These are phyloP conservation scores for Clinocottus analis DNA, from an alignment of 2,113 vertebrate species.

Conservation along the genomic window DNA sequence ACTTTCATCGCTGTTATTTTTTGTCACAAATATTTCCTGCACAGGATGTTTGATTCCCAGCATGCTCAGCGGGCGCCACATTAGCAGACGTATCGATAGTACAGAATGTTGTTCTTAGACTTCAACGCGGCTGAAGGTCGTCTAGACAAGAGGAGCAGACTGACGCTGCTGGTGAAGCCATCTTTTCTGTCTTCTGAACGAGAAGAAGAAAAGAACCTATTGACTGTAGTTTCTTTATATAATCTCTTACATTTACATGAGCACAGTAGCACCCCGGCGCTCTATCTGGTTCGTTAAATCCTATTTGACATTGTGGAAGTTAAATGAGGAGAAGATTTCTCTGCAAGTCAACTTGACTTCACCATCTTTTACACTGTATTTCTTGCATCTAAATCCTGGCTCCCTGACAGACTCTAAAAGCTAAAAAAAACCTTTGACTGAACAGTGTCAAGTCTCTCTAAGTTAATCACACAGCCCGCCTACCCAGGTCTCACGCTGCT, in stretches of 20 bases:
- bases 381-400: neutral
- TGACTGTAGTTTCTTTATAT: neutral
- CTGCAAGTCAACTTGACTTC: neutral
- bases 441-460: slow-evolving; percentile 10
- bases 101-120: neutral
- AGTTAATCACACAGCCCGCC: neutral
- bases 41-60: neutral
- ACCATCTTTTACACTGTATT: neutral
- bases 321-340: neutral
- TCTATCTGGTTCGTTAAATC: neutral
- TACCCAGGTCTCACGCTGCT: neutral
- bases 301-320: neutral
- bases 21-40: neutral
- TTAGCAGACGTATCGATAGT: neutral
- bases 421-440: neutral
- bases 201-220: neutral
- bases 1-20: neutral
- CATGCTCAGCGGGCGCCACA: neutral
- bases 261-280: neutral
- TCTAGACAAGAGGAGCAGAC: neutral
- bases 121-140: neutral
- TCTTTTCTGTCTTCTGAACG: neutral
- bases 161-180: neutral
- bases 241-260: neutral
- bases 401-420: slow-evolving; percentile 6